Conservation (phyloP, 1,140 invertebrate genomes). For the Bombus waltoni region DNA sequence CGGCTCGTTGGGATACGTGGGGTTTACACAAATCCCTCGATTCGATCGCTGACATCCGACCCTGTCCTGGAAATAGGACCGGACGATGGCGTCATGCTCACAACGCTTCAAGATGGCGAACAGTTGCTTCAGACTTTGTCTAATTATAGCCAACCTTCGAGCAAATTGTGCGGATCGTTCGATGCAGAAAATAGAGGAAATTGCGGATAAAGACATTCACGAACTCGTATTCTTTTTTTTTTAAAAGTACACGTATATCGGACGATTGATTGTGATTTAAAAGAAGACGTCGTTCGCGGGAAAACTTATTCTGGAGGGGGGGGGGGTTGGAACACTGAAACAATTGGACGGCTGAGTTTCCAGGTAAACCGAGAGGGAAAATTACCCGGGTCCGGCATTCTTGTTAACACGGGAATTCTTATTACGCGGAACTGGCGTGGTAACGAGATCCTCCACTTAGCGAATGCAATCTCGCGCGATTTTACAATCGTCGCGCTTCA, state of each 20-base stretch:
- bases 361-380: background rate
- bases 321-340: background rate
- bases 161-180: background rate
- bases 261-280: accelerated
- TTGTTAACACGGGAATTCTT: constrained; percentile 31
- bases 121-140: constrained; percentile 3
- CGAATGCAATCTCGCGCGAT: background rate
- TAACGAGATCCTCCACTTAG: constrained; percentile 43
- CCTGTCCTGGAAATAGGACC: constrained; percentile 39
- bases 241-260: background rate
- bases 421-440: constrained; percentile 15
- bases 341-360: constrained; percentile 2
- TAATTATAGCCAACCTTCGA: constrained; percentile 56
- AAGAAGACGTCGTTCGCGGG: background rate
- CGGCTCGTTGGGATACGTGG: background rate
- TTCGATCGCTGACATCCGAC: constrained; percentile 30
- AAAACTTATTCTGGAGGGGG: too few relatives aligned
- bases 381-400: background rate
- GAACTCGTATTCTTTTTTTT: background rate
- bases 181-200: background rate
- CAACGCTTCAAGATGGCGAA: constrained; percentile 35
- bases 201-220: background rate
- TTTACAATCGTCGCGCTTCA: constrained; percentile 4
- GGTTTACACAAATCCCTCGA: constrained; percentile 23
- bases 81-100: constrained; percentile 31